A percentile compares a stretch with the other conserved stretches of the same genome.
Evolutionary conservation across 2,888 invertebrate genomes (phyloP).

Genomic region (Siphonodentalium dalli): DNA sequence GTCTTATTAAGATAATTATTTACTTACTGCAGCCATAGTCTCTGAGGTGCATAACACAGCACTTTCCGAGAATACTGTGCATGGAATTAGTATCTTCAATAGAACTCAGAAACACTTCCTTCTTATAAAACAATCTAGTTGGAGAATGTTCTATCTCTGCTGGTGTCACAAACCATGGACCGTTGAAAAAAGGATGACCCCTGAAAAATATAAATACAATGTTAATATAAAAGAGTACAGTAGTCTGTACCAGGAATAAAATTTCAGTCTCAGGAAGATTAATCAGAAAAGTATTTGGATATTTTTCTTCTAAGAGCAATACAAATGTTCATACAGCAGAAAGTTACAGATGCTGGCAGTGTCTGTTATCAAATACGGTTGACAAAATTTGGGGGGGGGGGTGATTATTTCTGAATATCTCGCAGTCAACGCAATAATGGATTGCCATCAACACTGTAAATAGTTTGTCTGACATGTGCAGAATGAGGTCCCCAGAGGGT

Average conservation of each 20-base stretch:
- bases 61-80: conserved; percentile 88
- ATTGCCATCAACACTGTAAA: no score
- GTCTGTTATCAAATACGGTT: no score
- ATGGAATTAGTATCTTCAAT: conserved; percentile 91
- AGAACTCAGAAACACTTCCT: conserved; percentile 90
- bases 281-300: no score
- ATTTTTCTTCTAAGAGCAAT: no score
- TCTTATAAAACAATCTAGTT: conserved; percentile 80
- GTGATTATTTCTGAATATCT: no score
- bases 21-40: conserved; percentile 86
- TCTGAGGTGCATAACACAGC: conserved; percentile 86
- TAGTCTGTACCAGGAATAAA: not conserved
- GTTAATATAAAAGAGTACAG: not conserved
- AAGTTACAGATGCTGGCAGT: no score
- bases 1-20: no score
- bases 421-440: no score
- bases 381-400: no score
- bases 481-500: no score
- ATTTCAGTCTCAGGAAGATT: not conserved
- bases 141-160: conserved; percentile 81
- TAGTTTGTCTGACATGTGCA: no score
- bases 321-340: no score
- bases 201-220: conserved; percentile 68
- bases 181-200: conserved; percentile 89
- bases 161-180: conserved; percentile 91